Conservation (phyloP, 2,888 invertebrate genomes). For the Nephrotoma appendiculata region DNA sequence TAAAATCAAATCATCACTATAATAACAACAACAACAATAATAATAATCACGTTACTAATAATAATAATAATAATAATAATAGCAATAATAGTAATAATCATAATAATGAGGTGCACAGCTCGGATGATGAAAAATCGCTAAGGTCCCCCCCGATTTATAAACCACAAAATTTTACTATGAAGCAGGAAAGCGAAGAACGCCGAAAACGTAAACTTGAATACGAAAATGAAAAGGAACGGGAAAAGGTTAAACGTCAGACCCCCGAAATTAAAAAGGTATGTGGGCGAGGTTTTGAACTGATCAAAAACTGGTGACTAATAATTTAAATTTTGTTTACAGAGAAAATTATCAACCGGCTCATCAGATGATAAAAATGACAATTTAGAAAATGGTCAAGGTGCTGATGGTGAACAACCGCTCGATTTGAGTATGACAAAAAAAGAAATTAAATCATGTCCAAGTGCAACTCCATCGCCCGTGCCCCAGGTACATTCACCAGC, state of each 20-base stretch:
- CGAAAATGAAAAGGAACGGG: not conserved
- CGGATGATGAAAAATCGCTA: constrained; percentile 16
- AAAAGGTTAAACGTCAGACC: not conserved
- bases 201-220: not conserved
- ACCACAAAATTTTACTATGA: not conserved
- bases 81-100: not conserved
- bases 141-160: constrained; percentile 13
- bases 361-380: constrained; percentile 21
- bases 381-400: constrained; percentile 15
- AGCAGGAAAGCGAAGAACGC: not conserved
- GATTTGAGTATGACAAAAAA: constrained; percentile 54
- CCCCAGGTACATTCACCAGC: constrained; percentile 32
- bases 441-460: constrained; percentile 24
- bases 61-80: not conserved
- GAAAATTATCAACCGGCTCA: not conserved
- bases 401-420: constrained; percentile 52
- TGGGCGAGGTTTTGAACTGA: not conserved
- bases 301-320: not conserved
- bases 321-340: not conserved
- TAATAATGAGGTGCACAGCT: constrained; percentile 6
- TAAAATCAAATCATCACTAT: not conserved
- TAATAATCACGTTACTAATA: not conserved
- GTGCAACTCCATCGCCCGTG: constrained; percentile 13
- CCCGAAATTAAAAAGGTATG: not conserved
- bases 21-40: not conserved